Evolutionary conservation across 2,113 vertebrate species (phyloP).

Genomic region (Nothocercus nigrocapillus): DNA sequence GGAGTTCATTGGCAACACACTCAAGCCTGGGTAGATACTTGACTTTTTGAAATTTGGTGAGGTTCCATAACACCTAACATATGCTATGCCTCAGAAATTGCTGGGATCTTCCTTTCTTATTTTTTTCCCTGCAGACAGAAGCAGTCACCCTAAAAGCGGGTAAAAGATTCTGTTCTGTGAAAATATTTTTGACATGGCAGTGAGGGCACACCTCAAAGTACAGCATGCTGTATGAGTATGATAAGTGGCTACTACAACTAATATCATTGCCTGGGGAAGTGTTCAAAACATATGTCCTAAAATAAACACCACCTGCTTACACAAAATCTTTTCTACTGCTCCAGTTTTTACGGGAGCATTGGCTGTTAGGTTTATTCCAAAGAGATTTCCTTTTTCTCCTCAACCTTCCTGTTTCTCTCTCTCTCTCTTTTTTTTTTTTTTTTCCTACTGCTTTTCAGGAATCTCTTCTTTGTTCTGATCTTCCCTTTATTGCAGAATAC

Average conservation of each 20-base stretch:
- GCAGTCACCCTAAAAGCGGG: background rate
- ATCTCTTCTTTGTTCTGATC: background rate
- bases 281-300: background rate
- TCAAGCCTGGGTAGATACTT: background rate
- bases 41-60: background rate
- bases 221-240: background rate
- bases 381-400: background rate
- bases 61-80: background rate
- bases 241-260: background rate
- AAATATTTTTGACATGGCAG: background rate
- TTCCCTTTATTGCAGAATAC: background rate
- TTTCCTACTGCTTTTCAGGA: background rate
- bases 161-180: background rate
- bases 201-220: background rate
- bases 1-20: background rate
- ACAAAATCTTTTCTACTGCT: background rate
- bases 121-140: background rate
- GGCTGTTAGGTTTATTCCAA: background rate
- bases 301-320: background rate
- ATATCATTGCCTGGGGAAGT: background rate
- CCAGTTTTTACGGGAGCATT: background rate
- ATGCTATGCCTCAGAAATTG: background rate
- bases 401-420: background rate
- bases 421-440: too few relatives aligned
- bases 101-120: background rate